Evolutionary conservation across 2,797 vertebrate species (phyloP), one percentile per base, ranked within the genome.

Genomic region (Sebastes taczanowskii): DNA sequence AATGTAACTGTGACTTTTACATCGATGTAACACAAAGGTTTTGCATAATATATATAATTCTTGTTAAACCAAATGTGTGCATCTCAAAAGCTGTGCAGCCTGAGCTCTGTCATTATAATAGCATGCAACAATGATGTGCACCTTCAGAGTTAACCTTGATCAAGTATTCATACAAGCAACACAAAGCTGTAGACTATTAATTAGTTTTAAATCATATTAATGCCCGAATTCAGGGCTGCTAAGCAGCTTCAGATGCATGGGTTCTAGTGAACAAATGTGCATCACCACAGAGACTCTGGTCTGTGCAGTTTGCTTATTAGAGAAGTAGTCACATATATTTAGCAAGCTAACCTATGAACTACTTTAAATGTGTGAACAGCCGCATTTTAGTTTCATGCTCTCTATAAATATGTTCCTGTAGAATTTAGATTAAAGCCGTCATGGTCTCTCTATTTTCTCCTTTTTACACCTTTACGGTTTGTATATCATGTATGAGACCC

Each of bases 381-480:
- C 16, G 6, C 52, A n/a, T 80, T 81, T 83, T 69, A 69, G 71
- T 86, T 89, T 86, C 73, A 79, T 74, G 73, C 86, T 84, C 71
- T 88, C 68, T 38, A 23, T 23, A 52, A 63, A 9, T 59, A 49
- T 14, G 13, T 6, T 53, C 7, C n/a, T 10, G 18, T 46, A 52
- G 16, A 66, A 60, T 6, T 49, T 73, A 11, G 55, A 64, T 49
- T 67, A 72, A 10, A 46, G 7, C 46, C 10, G 4, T 2, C 7
- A 62, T 2, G 6, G 27, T 58, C 7, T 23, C 18, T 29, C 7
- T 4, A 18, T 65, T 72, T 11, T 35, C 9, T 23, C 34, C 11
- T 29, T 68, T 76, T 60, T 27, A n/a, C 18, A 56, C 4, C 27
- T 4, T 10, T 4, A 30, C 22, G 20, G 25, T 29, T 27, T 71